Evolutionary conservation across 2,797 vertebrate species (phyloP).

Genomic region (Otolemur crassicaudatus): DNA sequence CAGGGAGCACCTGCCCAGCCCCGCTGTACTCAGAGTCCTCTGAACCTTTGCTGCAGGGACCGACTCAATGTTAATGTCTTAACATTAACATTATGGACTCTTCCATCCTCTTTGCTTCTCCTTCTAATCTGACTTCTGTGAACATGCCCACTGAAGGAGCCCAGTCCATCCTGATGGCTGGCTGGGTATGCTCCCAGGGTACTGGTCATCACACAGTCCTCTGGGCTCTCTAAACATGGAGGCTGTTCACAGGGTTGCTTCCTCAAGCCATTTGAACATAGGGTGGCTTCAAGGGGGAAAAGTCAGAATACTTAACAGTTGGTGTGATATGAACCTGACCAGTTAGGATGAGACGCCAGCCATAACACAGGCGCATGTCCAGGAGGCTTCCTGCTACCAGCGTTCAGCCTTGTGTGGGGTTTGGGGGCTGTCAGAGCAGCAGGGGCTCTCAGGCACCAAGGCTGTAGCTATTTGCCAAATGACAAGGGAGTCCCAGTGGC

Average conservation of each 20-base stretch:
- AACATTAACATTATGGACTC: too few species aligned
- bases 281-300: background rate
- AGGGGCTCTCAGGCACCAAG: too few species aligned
- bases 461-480: too few species aligned
- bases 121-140: background rate
- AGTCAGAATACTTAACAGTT: background rate
- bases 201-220: background rate
- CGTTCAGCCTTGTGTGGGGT: rapidly evolving
- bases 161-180: rapidly evolving
- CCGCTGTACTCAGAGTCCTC: background rate
- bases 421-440: rapidly evolving
- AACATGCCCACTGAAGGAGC: too few species aligned
- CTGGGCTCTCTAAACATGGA: background rate
- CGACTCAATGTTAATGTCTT: background rate
- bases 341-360: background rate
- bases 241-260: background rate
- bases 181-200: background rate
- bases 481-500: too few species aligned
- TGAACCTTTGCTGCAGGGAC: background rate
- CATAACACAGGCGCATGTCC: rapidly evolving
- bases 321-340: too few species aligned
- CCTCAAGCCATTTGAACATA: background rate
- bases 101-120: background rate
- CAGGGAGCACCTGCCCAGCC: background rate
- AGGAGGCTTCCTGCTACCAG: rapidly evolving